Conservation (phyloP, 2,888 invertebrate species). For the Pediacus dermestoides region DNA sequence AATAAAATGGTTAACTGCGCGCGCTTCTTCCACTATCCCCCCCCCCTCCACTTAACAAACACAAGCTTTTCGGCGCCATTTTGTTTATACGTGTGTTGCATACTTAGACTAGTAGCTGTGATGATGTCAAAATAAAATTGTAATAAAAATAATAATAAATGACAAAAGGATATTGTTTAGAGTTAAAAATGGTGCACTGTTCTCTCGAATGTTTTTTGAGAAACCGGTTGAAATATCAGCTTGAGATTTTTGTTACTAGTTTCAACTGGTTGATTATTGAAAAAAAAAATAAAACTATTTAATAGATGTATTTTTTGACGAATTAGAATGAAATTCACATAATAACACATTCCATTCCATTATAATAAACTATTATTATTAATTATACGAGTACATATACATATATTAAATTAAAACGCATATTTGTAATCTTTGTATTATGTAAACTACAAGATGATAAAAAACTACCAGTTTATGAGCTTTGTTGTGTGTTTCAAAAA, state of each 20-base stretch:
- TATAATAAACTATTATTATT: too few relatives aligned
- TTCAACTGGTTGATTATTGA: conserved; percentile 12
- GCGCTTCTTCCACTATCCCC: too few relatives aligned
- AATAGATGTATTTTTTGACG: conserved; percentile 31
- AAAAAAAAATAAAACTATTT: conserved; percentile 43
- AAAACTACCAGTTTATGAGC: too few relatives aligned
- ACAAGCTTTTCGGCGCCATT: conserved; percentile 23
- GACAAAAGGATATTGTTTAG: conserved; percentile 37
- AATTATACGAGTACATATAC: too few relatives aligned
- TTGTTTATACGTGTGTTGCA: conserved; percentile 41
- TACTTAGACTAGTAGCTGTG: conserved; percentile 46
- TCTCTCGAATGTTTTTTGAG: not conserved
- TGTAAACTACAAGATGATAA: too few relatives aligned
- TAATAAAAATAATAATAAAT: too few relatives aligned
- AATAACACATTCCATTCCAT: conserved; percentile 44
- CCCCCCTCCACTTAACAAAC: conserved; percentile 15
- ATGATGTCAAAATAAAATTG: too few relatives aligned
- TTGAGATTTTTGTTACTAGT: conserved; percentile 12
- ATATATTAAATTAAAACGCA: too few relatives aligned
- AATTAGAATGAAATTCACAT: conserved; percentile 21
- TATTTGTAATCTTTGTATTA: conserved; percentile 41
- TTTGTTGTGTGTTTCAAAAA: conserved; percentile 48
- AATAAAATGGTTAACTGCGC: conserved; percentile 28
- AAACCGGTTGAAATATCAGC: conserved; percentile 1
- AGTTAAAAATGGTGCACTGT: conserved; percentile 21